Evolutionary conservation across 2,888 invertebrate genomes (phyloP).

Genomic region (Netelia virgata): DNA sequence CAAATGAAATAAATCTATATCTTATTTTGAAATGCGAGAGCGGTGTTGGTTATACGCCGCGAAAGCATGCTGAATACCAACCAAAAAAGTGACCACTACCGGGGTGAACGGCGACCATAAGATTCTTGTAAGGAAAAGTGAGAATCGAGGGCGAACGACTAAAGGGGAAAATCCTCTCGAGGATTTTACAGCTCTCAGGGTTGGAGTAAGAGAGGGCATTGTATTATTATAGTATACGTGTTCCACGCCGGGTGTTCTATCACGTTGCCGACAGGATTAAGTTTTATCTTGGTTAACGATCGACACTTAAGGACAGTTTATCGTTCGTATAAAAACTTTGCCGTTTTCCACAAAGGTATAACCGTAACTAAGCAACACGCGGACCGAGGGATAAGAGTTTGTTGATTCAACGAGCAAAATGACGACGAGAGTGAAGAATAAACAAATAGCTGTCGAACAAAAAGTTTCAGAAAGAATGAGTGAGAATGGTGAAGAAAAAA

Average conservation of each 20-base stretch:
- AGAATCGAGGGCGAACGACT: neutral
- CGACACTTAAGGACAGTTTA: conserved; percentile 57
- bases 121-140: conserved; percentile 32
- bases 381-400: conserved; percentile 11
- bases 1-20: too few relatives aligned
- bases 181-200: conserved; percentile 39
- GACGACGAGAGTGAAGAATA: conserved; percentile 14
- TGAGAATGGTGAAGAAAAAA: neutral
- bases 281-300: conserved; percentile 64
- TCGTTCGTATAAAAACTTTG: conserved; percentile 55
- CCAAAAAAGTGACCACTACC: conserved; percentile 7
- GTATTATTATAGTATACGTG: conserved; percentile 53
- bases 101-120: conserved; percentile 29
- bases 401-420: conserved; percentile 27
- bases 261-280: conserved; percentile 58
- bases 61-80: too few relatives aligned
- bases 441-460: conserved; percentile 9
- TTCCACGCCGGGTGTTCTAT: conserved; percentile 8
- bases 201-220: conserved; percentile 14
- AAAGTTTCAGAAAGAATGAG: neutral
- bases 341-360: conserved; percentile 33
- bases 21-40: too few relatives aligned
- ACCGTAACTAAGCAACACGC: conserved; percentile 4
- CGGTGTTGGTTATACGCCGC: too few relatives aligned
- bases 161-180: conserved; percentile 35